Base-by-base conservation (phyloP, 2,797 vertebrate species). In the Lemur catta region DNA sequence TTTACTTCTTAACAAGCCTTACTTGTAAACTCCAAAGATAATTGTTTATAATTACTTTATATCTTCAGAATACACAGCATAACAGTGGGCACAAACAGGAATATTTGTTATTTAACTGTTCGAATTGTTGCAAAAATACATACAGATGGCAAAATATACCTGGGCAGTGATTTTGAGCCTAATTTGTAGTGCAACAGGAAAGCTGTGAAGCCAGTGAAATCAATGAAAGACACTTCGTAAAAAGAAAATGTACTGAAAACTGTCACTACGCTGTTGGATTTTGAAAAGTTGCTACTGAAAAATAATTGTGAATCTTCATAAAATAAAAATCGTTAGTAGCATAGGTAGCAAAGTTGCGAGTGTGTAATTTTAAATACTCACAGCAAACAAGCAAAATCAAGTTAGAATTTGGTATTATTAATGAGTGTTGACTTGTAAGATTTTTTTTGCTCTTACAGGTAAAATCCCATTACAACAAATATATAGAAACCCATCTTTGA, bases 351-450 rank as follows among this genome's bases (percentile, higher is more conserved):
- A 92, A 88, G 74, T 65, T 89, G 78, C 89, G 59, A 89, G 94
- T 84, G 95, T 78, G 11, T 0, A 38, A 50, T 72, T 98, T 97
- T 95, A 98, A 97, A 97, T 76, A 85, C 80, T 97, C 97, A 97
- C 93, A 93, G 96, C 98, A 98, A 96, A 98, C 97, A 98, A 97
- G 98, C 98, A 98, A 96, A 94, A 98, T 2, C 85, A 91, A 94
- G 96, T 97, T 96, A 98, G 98, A 92, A 92, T 97, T 86, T 94
- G 72, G 35, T 76, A 94, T 87, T 94, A 95, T 94, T 95, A 86
- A 95, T 89, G 76, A 91, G 67, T 82, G 38, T 33, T 93, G 94
- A 96, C 92, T 93, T 88, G 84, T 30, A 93, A 28, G 63, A 80
- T 52, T 26, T 69, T 65, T 65, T 90, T 95, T 65, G 67, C 61